Conservation (phyloP, 2,113 vertebrate genomes). For the Zosterops lateralis region DNA sequence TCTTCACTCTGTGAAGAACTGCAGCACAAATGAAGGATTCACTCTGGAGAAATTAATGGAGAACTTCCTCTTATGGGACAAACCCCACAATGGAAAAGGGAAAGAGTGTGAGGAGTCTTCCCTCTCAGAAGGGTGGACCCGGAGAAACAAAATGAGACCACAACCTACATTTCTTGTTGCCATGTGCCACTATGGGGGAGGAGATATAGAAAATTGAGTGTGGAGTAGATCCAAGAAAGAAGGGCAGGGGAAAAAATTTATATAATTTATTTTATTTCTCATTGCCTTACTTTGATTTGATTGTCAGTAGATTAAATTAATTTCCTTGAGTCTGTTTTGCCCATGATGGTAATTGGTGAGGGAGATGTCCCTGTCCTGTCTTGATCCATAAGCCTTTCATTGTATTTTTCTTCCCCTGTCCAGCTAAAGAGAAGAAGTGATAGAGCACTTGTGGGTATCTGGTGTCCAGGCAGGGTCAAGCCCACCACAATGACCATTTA, state of each 20-base stretch:
- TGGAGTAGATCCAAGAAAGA: not conserved
- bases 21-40: not conserved
- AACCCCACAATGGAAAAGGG: not conserved
- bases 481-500: not conserved
- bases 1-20: not conserved
- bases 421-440: not conserved
- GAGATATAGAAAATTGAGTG: not conserved
- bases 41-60: not conserved
- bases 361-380: not conserved
- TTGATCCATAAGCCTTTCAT: not conserved
- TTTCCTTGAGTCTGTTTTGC: not conserved
- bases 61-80: accelerated
- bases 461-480: not conserved
- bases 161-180: not conserved
- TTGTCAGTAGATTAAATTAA: not conserved
- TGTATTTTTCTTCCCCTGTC: not conserved
- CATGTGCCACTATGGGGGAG: not conserved
- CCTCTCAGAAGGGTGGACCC: not conserved
- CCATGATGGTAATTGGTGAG: not conserved
- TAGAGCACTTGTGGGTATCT: not conserved
- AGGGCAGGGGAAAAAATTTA: accelerated
- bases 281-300: not conserved
- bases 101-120: not conserved
- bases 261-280: not conserved
- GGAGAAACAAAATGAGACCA: not conserved